Conservation (phyloP, 2,888 invertebrate species). For the Scaptodrosophila latifasciaeformis region DNA sequence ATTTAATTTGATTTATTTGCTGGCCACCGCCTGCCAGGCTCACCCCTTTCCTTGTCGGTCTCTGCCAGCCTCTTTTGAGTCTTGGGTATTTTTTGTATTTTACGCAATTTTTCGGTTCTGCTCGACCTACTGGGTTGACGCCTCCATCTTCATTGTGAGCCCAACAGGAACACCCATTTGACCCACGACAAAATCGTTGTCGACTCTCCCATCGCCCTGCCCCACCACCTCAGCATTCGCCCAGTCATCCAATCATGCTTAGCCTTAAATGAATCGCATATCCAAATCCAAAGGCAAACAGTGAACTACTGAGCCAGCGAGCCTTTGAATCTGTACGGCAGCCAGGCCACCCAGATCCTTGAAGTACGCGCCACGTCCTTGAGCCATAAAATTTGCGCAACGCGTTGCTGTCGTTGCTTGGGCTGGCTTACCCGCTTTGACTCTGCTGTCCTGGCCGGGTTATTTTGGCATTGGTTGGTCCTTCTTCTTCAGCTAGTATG, state of each 20-base stretch:
- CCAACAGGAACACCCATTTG: neutral
- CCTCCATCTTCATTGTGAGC: slow-evolving; percentile 22
- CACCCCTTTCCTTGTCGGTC: too few species aligned
- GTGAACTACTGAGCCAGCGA: slow-evolving; percentile 19
- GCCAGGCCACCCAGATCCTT: slow-evolving; percentile 36
- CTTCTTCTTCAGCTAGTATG: too few species aligned
- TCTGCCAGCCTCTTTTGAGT: slow-evolving; percentile 27
- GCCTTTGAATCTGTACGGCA: too few species aligned
- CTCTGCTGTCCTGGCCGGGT: slow-evolving; percentile 32
- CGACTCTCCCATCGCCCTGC: too few species aligned
- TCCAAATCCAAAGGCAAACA: slow-evolving; percentile 48
- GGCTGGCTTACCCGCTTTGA: too few species aligned
- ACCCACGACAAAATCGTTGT: neutral
- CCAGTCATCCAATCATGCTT: too few species aligned
- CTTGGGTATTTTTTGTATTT: too few species aligned
- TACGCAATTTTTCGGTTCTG: slow-evolving; percentile 9
- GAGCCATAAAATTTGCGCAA: slow-evolving; percentile 55
- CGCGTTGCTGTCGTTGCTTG: too few species aligned
- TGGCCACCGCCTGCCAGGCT: too few species aligned
- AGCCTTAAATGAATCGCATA: neutral
- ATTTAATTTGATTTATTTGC: slow-evolving; percentile 68
- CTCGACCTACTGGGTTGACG: slow-evolving; percentile 33
- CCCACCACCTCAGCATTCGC: too few species aligned
- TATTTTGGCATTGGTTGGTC: slow-evolving; percentile 32
- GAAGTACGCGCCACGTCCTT: slow-evolving; percentile 52